Percentiles rank a stretch among this genome's conserved stretches.
phyloP scores from a whole-genome alignment of 2,113 vertebrate genomes.

The Glaucidium brasilianum region DNA sequence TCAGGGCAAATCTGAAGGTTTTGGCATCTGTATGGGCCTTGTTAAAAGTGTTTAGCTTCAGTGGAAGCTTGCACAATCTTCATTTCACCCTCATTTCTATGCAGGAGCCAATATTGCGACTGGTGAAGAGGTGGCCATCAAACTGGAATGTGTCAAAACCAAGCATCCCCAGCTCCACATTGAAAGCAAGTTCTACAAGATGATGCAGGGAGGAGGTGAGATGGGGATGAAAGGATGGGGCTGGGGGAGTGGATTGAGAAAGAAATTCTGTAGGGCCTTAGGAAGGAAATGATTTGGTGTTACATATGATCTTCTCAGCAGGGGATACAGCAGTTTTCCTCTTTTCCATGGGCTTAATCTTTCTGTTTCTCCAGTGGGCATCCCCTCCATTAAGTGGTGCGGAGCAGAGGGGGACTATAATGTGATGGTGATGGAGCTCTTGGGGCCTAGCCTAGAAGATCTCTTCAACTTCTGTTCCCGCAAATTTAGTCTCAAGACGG shows the following conservation, averaged over 20 bases:
- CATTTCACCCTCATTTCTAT: background rate
- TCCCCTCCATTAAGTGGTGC: slow-evolving; percentile 97
- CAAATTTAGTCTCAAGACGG: slow-evolving; percentile 98
- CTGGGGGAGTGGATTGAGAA: background rate
- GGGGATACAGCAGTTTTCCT: background rate
- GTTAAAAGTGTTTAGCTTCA: background rate
- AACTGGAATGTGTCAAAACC: slow-evolving; percentile 97
- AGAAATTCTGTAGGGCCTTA: background rate
- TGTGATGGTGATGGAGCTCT: slow-evolving; percentile 97
- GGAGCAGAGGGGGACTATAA: slow-evolving; percentile 97
- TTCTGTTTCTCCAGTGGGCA: slow-evolving; percentile 81
- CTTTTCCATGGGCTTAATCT: background rate
- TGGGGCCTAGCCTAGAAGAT: slow-evolving; percentile 95
- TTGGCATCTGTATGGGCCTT: background rate
- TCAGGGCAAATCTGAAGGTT: background rate
- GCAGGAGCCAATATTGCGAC: slow-evolving; percentile 96
- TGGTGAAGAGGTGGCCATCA: slow-evolving; percentile 96
- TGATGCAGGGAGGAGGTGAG: slow-evolving; percentile 99
- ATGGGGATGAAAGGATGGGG: background rate
- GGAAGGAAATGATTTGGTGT: background rate
- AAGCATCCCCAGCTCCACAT: slow-evolving; percentile 98
- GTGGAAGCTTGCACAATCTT: background rate
- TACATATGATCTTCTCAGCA: background rate
- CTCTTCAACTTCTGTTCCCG: slow-evolving; percentile 98
- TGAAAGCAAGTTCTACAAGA: slow-evolving; percentile 99